Percentiles rank a stretch among this genome's conserved stretches.
Evolutionary conservation across 53 echinoderm and acorn worm species (phyloP).

Genomic region (Patiria pectinifera): DNA sequence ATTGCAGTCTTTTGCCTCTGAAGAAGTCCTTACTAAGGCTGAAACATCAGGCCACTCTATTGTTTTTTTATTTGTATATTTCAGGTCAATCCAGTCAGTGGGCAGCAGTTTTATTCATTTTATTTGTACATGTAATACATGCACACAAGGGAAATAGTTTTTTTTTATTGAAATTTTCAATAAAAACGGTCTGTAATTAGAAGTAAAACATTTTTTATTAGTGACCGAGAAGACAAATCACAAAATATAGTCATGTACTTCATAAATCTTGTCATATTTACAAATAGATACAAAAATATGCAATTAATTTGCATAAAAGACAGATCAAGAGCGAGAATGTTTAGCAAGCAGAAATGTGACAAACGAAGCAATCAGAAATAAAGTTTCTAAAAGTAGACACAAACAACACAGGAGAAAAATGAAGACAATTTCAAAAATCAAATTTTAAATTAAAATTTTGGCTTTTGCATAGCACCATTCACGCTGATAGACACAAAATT

Average conservation of each 20-base stretch:
- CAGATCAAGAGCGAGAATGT: background rate
- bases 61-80: too few species aligned
- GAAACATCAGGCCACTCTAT: too few species aligned
- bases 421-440: background rate
- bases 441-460: too few species aligned
- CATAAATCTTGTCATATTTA: background rate
- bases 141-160: too few species aligned
- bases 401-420: background rate
- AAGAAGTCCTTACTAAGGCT: too few species aligned
- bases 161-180: too few species aligned
- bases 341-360: background rate
- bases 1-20: too few species aligned
- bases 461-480: too few species aligned
- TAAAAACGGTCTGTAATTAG: background rate
- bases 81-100: too few species aligned
- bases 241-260: background rate
- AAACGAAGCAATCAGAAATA: background rate
- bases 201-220: background rate
- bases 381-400: background rate
- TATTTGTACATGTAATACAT: too few species aligned
- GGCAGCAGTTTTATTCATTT: too few species aligned
- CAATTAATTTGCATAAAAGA: background rate
- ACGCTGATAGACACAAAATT: too few species aligned
- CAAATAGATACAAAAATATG: background rate
- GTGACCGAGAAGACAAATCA: background rate